Percentiles rank a stretch among this genome's conserved stretches.
Conservation (phyloP, 2,113 vertebrate species). For the Crotalus viridis region DNA sequence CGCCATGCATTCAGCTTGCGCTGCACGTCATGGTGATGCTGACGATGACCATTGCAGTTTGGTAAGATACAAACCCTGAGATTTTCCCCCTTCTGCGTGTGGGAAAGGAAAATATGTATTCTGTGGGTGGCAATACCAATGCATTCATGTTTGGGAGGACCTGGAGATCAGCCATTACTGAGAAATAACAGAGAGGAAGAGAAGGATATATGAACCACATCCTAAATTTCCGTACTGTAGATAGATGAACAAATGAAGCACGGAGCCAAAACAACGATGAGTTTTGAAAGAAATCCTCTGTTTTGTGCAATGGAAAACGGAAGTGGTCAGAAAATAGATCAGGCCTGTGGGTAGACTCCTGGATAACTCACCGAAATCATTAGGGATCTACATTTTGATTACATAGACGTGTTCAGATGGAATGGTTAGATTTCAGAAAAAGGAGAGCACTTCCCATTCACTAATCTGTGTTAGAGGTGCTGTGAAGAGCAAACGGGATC, state of each 20-base stretch:
- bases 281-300: background rate
- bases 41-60: background rate
- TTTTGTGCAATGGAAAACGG: background rate
- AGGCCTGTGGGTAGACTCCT: background rate
- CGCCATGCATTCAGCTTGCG: fast-evolving
- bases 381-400: background rate
- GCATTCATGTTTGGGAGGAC: background rate
- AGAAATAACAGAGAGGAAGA: background rate
- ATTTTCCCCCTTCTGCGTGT: background rate
- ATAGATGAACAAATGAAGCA: background rate
- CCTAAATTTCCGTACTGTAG: background rate
- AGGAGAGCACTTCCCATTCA: background rate
- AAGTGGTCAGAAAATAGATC: background rate
- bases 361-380: background rate
- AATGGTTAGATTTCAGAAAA: background rate
- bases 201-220: background rate
- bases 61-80: background rate
- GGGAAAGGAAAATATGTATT: background rate
- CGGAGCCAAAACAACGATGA: background rate
- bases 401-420: background rate
- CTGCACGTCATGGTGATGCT: too few species aligned
- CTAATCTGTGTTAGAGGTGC: background rate
- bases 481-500: background rate
- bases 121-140: background rate
- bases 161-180: background rate